Evolutionary conservation across 2,113 vertebrate genomes (phyloP).

Genomic region (Phasianus colchicus): DNA sequence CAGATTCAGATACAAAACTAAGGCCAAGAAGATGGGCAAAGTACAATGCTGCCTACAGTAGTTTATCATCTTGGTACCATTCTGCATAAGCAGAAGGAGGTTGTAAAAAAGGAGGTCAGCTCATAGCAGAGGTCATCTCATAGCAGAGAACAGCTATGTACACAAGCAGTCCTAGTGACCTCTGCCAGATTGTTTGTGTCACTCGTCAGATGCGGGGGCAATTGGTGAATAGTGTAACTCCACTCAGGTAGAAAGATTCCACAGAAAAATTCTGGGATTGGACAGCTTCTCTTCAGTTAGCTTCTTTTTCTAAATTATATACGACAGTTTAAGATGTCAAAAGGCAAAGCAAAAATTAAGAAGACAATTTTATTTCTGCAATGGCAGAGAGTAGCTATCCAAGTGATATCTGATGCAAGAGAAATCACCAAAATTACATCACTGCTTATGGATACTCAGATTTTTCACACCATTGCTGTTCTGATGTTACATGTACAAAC

Average conservation of each 20-base stretch:
- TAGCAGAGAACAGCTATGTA: background rate
- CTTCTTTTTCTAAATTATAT: background rate
- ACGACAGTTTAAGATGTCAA: background rate
- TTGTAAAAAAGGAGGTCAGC: background rate
- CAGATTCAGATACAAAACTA: background rate
- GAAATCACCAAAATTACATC: background rate
- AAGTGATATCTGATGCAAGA: background rate
- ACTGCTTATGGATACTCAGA: background rate
- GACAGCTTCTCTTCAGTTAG: background rate
- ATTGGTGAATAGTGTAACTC: background rate
- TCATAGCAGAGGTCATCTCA: background rate
- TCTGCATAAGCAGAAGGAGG: background rate
- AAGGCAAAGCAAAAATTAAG: background rate
- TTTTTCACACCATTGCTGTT: background rate
- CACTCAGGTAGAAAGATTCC: background rate
- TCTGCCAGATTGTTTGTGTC: background rate
- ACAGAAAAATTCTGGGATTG: background rate
- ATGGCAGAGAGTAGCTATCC: background rate
- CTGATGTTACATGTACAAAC: background rate
- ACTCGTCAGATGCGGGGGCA: background rate
- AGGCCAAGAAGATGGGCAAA: background rate
- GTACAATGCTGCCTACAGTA: background rate
- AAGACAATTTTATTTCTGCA: slow-evolving; percentile 15
- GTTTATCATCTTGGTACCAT: background rate
- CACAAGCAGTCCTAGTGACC: background rate